A percentile compares a stretch with the other conserved stretches of the same genome.
Conservation (phyloP, 2,113 vertebrate species). For the Spheniscus mendiculus region DNA sequence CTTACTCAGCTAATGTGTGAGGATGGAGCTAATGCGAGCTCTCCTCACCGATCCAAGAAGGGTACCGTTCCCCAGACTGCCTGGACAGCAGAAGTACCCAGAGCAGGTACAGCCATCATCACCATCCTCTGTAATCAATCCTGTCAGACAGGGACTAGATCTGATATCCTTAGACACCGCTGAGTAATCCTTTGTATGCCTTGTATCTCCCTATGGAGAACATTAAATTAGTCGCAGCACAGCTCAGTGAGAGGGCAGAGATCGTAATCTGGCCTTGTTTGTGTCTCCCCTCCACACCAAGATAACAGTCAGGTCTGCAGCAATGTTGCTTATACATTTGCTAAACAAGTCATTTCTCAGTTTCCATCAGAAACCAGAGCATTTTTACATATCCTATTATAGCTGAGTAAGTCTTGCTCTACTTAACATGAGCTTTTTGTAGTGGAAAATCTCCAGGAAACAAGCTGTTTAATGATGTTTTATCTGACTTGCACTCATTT, state of each 20-base stretch:
- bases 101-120: background rate
- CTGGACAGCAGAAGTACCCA: background rate
- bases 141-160: background rate
- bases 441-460: conserved; percentile 66
- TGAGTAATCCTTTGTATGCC: background rate
- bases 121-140: background rate
- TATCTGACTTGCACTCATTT: conserved; percentile 34
- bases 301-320: background rate
- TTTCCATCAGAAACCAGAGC: conserved; percentile 48
- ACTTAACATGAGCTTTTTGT: conserved; percentile 43
- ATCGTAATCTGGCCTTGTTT: conserved; percentile 7
- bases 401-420: conserved; percentile 43
- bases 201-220: background rate
- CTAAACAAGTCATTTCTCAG: conserved; percentile 50
- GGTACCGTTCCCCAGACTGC: background rate
- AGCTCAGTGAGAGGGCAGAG: conserved; percentile 10
- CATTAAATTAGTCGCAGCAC: background rate
- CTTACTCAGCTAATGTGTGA: background rate
- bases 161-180: background rate
- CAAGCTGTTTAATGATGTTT: conserved; percentile 40
- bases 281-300: background rate
- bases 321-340: conserved; percentile 39
- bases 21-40: background rate
- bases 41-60: background rate
- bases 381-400: conserved; percentile 59